These are phyloP conservation scores for Gymnopithys bicolor DNA, from an alignment of 2,797 vertebrate species.

Conservation along the genomic window DNA sequence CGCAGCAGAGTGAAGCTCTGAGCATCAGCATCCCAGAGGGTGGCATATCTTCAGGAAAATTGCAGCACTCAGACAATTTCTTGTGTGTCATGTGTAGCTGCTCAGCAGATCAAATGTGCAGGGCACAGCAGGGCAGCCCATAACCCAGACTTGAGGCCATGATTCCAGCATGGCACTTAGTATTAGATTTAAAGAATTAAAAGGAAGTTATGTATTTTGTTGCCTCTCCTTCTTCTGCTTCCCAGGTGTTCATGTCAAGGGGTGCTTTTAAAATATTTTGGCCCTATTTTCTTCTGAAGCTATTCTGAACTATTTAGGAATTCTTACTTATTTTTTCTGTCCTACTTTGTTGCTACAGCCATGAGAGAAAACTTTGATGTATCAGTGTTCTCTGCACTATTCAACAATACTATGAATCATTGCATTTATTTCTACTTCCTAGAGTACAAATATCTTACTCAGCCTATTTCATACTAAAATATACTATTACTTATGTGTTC, in stretches of 20 bases:
- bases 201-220: neutral
- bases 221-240: neutral
- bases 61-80: neutral
- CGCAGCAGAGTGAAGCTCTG: neutral
- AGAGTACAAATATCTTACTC: neutral
- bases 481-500: neutral
- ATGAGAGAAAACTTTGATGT: neutral
- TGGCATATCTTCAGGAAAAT: neutral
- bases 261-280: neutral
- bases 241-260: neutral
- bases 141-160: neutral
- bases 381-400: neutral
- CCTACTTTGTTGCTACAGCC: neutral
- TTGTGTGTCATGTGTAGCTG: rapidly evolving
- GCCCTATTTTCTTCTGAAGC: neutral
- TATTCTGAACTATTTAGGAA: neutral
- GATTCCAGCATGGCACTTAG: no score
- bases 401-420: neutral
- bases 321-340: neutral
- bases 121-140: neutral
- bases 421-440: neutral
- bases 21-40: rapidly evolving
- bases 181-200: neutral
- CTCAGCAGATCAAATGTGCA: neutral
- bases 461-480: neutral